phyloP scores from a whole-genome alignment of 23 tunicate genomes.

The Ciona savignyi region DNA sequence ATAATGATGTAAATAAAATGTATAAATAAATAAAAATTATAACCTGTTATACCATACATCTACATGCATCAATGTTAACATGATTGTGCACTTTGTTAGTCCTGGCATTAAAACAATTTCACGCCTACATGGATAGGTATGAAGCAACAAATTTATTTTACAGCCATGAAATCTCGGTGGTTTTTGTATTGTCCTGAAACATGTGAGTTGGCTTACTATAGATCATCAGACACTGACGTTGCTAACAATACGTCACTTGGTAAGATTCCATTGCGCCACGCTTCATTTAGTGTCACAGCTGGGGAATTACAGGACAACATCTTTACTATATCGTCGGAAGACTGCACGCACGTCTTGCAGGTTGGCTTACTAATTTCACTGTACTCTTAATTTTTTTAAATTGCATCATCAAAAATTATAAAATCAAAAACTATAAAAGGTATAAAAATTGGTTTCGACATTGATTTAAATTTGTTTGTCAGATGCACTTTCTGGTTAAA shows the following conservation, averaged over 20 bases:
- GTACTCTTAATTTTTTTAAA: no score
- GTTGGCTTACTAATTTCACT: no score
- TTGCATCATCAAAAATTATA: no score
- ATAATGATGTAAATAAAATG: background rate
- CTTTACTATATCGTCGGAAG: slow-evolving; percentile 34
- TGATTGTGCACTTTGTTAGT: no score
- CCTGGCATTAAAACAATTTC: background rate
- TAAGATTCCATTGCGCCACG: slow-evolving; percentile 42
- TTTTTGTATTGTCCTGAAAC: slow-evolving; percentile 41
- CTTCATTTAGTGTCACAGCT: slow-evolving; percentile 64
- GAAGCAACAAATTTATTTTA: no score
- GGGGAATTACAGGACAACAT: slow-evolving; percentile 47
- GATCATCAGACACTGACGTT: slow-evolving; percentile 22
- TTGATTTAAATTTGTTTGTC: no score
- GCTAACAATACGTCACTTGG: slow-evolving; percentile 27
- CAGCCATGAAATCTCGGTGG: slow-evolving; percentile 64
- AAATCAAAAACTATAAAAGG: no score
- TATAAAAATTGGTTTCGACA: no score
- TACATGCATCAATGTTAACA: no score
- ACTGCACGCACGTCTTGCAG: slow-evolving; percentile 47
- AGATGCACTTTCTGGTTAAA: no score
- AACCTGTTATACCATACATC: no score
- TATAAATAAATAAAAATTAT: background rate
- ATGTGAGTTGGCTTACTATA: slow-evolving; percentile 50
- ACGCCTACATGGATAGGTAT: no score